Conservation (phyloP, 2,888 invertebrate genomes). For the Drosophila vallismaia region DNA sequence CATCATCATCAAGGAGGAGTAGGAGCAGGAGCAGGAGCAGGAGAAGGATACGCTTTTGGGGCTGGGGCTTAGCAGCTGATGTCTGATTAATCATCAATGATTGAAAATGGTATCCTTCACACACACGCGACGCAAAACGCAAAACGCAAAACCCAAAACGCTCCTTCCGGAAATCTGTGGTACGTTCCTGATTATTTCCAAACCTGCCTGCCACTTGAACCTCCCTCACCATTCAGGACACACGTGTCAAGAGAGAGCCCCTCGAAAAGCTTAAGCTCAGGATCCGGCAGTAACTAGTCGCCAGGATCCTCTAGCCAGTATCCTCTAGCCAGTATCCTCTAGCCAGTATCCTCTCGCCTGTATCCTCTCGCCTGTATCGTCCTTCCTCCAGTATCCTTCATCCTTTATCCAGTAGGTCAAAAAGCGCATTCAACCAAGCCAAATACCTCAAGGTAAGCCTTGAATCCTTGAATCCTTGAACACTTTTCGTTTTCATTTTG, state of each 20-base stretch:
- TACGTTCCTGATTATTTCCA: constrained; percentile 49
- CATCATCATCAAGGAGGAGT: constrained; percentile 9
- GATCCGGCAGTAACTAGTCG: background rate
- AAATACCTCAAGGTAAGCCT: constrained; percentile 26
- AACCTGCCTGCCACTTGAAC: constrained; percentile 11
- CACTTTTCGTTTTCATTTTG: constrained; percentile 11
- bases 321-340: constrained; percentile 7
- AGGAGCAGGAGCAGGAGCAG: background rate
- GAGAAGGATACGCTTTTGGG: background rate
- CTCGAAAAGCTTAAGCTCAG: background rate
- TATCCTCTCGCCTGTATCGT: no score
- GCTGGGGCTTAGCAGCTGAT: constrained; percentile 44
- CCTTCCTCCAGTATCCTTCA: constrained; percentile 2
- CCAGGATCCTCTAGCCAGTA: background rate
- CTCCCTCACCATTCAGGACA: constrained; percentile 24
- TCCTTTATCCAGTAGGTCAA: constrained; percentile 53
- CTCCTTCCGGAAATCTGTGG: constrained; percentile 33
- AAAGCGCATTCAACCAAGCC: constrained; percentile 72
- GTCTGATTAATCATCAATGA: constrained; percentile 76
- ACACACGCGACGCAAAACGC: background rate
- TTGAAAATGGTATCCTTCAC: constrained; percentile 61
- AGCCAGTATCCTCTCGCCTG: constrained; percentile 3
- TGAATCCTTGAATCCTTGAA: constrained; percentile 1
- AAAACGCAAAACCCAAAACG: background rate
- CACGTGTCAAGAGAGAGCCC: constrained; percentile 51